Base-by-base conservation (phyloP, 64 coral and sea anemone genomes). In the Dendronephthya gigantea region DNA sequence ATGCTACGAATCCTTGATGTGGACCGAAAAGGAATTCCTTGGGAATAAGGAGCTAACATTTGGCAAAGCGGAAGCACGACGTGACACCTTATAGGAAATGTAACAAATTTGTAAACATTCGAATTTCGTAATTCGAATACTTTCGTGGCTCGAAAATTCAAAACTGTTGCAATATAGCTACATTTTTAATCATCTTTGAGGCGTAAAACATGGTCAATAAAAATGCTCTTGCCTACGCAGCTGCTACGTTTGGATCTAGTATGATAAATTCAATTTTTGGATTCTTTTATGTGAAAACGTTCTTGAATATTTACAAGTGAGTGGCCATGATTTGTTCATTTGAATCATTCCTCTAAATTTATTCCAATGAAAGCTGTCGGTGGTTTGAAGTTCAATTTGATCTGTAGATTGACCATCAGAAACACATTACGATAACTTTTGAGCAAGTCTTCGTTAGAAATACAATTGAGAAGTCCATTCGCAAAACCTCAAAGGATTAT, bases 231-330 rank as follows among this genome's bases (percentile, higher is more conserved):
- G 82, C 92, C 0, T 98, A 98, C 49, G 89, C 89, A 29, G 84
- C 91, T n/a, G 93, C 95, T 16, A 90, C 95, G 1, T 35, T 98
- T 40, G 95, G 92, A 40, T 39, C 92, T 0, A 51, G 10, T 6
- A 88, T 98, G 91, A 93, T 98, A 87, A 93, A 98, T 84, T 98
- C 95, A 16, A 93, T 98, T n/a, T 98, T 98, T 82, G 85, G 84
- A 36, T 98, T 93, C 32, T 98, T 91, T 84, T 98, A 98, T 40
- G 95, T 97, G 8, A 93, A 93, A 31, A 98, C 91, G 50, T 98
- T 98, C 39, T 85, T 98, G 17, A 93, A 93, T 85, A 66, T 98
- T 1, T 98, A 98, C 91, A 90, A 83, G 95, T 98, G 34, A 86
- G 87, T 79, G n/a, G 10, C 49, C 29, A 45, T 49, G 13, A 40